Percentiles rank a stretch among this genome's conserved stretches.
phyloP scores from a whole-genome alignment of 2,888 invertebrate genomes.

The Monopis laevigella region DNA sequence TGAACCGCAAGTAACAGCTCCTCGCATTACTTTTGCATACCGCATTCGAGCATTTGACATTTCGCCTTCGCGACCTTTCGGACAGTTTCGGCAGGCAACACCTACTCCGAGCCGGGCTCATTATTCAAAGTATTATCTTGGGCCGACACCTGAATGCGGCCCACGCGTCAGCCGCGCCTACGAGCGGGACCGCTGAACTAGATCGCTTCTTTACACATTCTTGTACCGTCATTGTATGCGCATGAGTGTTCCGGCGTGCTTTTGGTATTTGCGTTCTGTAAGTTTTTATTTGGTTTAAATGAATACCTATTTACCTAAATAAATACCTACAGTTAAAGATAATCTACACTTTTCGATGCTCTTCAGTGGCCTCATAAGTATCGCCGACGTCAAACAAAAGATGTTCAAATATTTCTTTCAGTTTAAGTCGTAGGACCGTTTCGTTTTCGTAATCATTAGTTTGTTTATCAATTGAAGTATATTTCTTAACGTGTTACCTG shows the following conservation, averaged over 20 bases:
- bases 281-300: no score
- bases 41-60: constrained; percentile 37
- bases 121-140: constrained; percentile 34
- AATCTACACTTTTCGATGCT: no score
- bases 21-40: background rate
- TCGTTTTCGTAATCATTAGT: no score
- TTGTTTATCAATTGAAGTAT: no score
- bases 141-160: constrained; percentile 22
- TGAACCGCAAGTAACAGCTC: background rate
- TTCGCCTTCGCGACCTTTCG: constrained; percentile 54
- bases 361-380: no score
- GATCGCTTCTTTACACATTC: constrained; percentile 33
- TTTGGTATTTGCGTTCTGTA: constrained; percentile 7
- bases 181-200: constrained; percentile 44
- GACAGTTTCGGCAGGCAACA: constrained; percentile 41
- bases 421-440: no score
- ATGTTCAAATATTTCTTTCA: no score
- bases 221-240: constrained; percentile 7
- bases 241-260: background rate
- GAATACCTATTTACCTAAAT: no score
- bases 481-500: no score
- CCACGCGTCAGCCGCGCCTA: constrained; percentile 20
- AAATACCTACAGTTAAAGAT: no score
- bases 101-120: constrained; percentile 33
- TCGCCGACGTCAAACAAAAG: no score